Base-by-base conservation (phyloP, 2,797 vertebrate genomes). In the Sciaenops ocellatus region DNA sequence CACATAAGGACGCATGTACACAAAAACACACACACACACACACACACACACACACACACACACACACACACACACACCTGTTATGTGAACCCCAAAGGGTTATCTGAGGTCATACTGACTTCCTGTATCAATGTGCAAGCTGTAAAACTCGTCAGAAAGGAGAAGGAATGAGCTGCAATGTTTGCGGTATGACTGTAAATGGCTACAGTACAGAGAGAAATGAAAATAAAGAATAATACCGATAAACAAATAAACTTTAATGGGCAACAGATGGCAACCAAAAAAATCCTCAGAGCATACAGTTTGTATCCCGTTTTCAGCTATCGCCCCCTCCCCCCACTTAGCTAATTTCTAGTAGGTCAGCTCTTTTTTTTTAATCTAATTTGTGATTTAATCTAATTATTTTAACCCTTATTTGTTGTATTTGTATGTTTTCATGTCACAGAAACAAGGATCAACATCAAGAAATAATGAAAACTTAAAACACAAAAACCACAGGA, bases 161-260 rank as follows among this genome's bases (percentile, higher is more conserved):
- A 54, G 61, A 66, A 22, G 1, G 30, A 56, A 82, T 69, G 64
- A 82, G 34, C 47, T 77, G 55, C 46, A 16, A 48, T 82, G 80
- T 55, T 77, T 62, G 51, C 57, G 55, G n/a, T 42, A 68, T 85
- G 80, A 63, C 13, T 72, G 71, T 70, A 52, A 64, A 80, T 74
- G 74, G 38, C 73, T 61, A 28, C 34, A 56, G 71, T 63, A 84
- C 82, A 78, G 74, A 83, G 73, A 89, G 52, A 92, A 90, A 86
- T 64, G 64, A 87, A 93, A 88, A 88, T 89, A 77, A 87, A 87
- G 83, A 85, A 83, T 87, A 90, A 90, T 87, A 91, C 80, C 12
- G 80, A 92, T 91, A 91, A 94, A 93, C 89, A 91, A 93, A 91
- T 90, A 91, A 38, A 82, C 85, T 95, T 95, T 94, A 95, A 94